These are phyloP conservation scores for Loxodonta africana DNA, from an alignment of 2,113 vertebrate species.

Conservation along the genomic window DNA sequence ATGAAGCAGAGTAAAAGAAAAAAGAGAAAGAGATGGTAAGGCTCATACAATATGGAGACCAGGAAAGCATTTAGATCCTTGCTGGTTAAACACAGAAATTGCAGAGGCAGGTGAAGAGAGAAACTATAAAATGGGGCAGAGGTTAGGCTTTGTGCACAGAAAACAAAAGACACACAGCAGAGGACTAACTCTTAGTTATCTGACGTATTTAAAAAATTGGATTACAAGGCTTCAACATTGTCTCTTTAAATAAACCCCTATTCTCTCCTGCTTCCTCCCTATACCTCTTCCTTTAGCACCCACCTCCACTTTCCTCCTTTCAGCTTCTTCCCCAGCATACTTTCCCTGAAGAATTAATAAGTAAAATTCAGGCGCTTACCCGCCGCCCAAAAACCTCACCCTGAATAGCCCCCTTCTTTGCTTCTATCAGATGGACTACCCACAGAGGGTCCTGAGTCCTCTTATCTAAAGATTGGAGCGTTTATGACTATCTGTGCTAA, in stretches of 20 bases:
- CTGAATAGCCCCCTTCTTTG: conserved; percentile 33
- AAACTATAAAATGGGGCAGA: background rate
- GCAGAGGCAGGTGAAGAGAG: conserved; percentile 68
- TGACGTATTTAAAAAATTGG: background rate
- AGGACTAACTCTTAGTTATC: background rate
- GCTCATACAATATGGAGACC: background rate
- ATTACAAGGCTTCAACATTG: background rate
- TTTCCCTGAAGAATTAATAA: background rate
- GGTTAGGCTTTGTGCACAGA: background rate
- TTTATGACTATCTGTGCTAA: conserved; percentile 75
- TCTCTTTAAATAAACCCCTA: conserved; percentile 42
- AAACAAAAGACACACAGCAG: background rate
- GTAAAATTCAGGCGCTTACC: background rate
- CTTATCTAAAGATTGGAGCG: conserved; percentile 50
- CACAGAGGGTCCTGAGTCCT: conserved; percentile 70
- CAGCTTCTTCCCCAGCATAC: background rate
- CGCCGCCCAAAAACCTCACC: background rate
- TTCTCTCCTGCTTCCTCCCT: background rate
- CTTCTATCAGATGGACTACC: conserved; percentile 58
- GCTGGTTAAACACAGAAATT: background rate
- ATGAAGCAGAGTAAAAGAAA: background rate
- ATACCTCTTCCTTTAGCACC: background rate
- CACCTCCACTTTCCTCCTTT: background rate
- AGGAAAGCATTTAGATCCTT: background rate
- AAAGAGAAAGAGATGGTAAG: background rate